Base-by-base conservation (phyloP, 2,113 vertebrate genomes). In the Takifugu flavidus region DNA sequence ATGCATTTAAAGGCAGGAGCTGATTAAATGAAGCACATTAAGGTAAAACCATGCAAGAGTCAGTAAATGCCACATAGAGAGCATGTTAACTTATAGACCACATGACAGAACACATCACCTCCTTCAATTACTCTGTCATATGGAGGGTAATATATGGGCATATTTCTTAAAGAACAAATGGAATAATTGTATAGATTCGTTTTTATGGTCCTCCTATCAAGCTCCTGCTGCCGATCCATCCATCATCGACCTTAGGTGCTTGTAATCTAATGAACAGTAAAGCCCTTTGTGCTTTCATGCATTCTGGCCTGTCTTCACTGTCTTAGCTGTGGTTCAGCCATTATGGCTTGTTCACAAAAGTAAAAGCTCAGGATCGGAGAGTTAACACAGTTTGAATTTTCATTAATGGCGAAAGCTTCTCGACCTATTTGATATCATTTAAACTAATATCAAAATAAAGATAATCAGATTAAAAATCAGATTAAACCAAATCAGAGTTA, bases 221-320 rank as follows among this genome's bases (percentile, higher is more conserved):
- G 20, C 20, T 20, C 20, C 20, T 20, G 45, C 39, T 66, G 49
- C 56, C 46, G 49, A 67, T 50, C 62, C 42, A 71, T 82, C 55
- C 43, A 67, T 82, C 73, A 57, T 20, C 20, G 20, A 6, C 58
- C 62, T 50, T 1, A 28, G 46, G n/a, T 64, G 49, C 60, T 50
- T 28, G 47, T 53, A 45, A 50, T 57, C 50, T 59, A 15, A 62
- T 62, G 52, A 69, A 67, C 39, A 65, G 51, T n/a, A 43, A 45
- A 62, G 57, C 25, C 10, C 31, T 53, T 49, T 62, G 49, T 56
- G 26, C 45, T 65, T 54, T 70, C 43, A 47, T 59, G 71, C 62
- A 59, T 50, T 13, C 72, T 34, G 0, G 44, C 79, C 82, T 73
- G 65, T 82, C 84, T 29, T 56, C 82, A 63, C 71, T 8, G 26